phyloP scores from a whole-genome alignment of 1,140 invertebrate genomes.

The Lethrus apterus region DNA sequence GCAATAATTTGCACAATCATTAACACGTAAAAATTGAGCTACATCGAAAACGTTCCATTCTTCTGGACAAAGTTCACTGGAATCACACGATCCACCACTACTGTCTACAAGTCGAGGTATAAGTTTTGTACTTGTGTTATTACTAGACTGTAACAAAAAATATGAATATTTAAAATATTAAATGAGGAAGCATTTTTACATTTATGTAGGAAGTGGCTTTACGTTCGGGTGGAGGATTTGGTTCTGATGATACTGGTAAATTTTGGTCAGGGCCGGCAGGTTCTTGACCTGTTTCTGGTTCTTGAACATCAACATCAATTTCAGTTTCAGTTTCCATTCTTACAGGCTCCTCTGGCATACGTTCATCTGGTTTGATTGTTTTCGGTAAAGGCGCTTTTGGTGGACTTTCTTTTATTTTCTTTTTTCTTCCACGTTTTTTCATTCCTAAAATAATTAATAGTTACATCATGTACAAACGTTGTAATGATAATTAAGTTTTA shows the following conservation, averaged over 20 bases:
- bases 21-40: constrained; percentile 76
- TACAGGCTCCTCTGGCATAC: constrained; percentile 36
- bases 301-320: constrained; percentile 41
- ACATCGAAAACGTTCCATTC: constrained; percentile 80
- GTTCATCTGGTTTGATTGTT: constrained; percentile 27
- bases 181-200: constrained; percentile 31
- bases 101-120: constrained; percentile 61
- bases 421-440: constrained; percentile 36
- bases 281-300: constrained; percentile 50
- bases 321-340: constrained; percentile 42
- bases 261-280: constrained; percentile 53
- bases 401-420: constrained; percentile 33
- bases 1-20: constrained; percentile 84
- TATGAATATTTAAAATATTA: neutral
- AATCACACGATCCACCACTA: constrained; percentile 39
- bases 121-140: constrained; percentile 47
- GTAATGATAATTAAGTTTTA: neutral
- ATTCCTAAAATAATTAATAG: constrained; percentile 15
- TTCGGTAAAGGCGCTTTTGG: constrained; percentile 13
- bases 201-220: constrained; percentile 55
- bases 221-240: constrained; percentile 48
- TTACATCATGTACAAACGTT: neutral
- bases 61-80: constrained; percentile 56
- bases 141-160: constrained; percentile 13
- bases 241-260: constrained; percentile 46